Evolutionary conservation across 2,888 invertebrate genomes (phyloP).

Genomic region (Chalcosyrphus nemorum): DNA sequence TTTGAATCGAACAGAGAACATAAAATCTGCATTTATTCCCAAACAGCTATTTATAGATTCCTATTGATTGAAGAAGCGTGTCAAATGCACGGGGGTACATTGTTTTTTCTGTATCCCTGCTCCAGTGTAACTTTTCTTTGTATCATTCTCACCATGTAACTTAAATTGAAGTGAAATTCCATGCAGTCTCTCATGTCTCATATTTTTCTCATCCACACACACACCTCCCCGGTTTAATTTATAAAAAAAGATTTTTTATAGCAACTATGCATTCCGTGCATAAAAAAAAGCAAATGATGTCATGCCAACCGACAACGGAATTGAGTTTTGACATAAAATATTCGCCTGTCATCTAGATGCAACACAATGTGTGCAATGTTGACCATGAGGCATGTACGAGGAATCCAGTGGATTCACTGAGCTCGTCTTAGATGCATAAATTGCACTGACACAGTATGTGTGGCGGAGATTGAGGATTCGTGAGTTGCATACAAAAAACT

Average conservation of each 20-base stretch:
- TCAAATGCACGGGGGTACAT: conserved; percentile 1
- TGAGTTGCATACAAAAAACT: conserved; percentile 50
- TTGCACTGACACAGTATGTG: conserved; percentile 19
- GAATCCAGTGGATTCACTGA: conserved; percentile 57
- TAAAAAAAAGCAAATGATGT: conserved; percentile 25
- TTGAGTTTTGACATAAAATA: conserved; percentile 54
- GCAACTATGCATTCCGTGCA: conserved; percentile 1
- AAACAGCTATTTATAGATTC: conserved; percentile 52
- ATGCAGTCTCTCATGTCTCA: conserved; percentile 3
- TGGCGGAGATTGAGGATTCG: conserved; percentile 27
- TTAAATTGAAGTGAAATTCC: conserved; percentile 10
- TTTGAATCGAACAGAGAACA: conserved; percentile 10
- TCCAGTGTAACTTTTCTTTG: conserved; percentile 2
- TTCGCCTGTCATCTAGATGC: conserved; percentile 28
- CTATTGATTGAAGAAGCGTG: conserved; percentile 51
- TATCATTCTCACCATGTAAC: neutral
- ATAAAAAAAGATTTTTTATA: neutral
- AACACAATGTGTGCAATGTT: conserved; percentile 18
- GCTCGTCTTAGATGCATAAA: conserved; percentile 56
- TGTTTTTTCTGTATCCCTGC: neutral
- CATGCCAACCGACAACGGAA: conserved; percentile 46
- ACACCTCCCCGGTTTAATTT: conserved; percentile 13
- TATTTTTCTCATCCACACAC: conserved; percentile 44
- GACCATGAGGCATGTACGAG: conserved; percentile 69
- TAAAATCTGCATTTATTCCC: conserved; percentile 29